Evolutionary conservation across 2,888 invertebrate species (phyloP), one percentile per base, ranked within the genome.

Genomic region (Drosophila yooni): DNA sequence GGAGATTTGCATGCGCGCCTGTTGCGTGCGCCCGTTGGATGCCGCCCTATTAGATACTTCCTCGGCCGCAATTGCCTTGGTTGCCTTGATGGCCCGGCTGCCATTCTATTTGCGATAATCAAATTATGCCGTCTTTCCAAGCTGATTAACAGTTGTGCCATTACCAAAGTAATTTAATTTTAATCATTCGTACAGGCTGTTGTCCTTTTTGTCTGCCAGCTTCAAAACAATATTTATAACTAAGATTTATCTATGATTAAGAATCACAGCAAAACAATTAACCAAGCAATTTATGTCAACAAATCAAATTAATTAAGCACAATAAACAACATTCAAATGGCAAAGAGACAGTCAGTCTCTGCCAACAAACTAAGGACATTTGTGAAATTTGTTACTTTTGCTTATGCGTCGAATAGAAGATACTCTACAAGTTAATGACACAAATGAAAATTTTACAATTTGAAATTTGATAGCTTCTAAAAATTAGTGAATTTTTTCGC

Each of bases 1-100:
- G 58, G 85, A 79, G 78, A 75, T 67, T 75, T 79, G 70, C 73
- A 81, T 74, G 78, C 56, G 61, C 76, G 83, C 83, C 83, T 83
- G 83, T 85, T 83, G 83, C 85, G 78, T 84, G 71, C 82, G 67
- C 13, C 53, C 40, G n/a, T 40, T 57, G 36, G 40, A 56, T 48
- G 27, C 36, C 21, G 46, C 18, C 40, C 51, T 64, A 66, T 69
- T 76, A 63, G 64, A 72, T 66, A 71, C 66, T 58, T 61, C 51
- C 15, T 38, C 21, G 36, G 52, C 46, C 33, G 38, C 48, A 40
- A 54, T 66, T 75, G 76, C 15, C 54, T 53, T 40, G 53, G 21
- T 33, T 50, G 52, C 29, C 33, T 18, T n/a, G 54, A 25, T 43
- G 15, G 36, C n/a, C 27, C 18, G 48, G 29, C 53, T 51, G 52